Conservation (phyloP, 1,140 invertebrate genomes). For the Vanessa atalanta region DNA sequence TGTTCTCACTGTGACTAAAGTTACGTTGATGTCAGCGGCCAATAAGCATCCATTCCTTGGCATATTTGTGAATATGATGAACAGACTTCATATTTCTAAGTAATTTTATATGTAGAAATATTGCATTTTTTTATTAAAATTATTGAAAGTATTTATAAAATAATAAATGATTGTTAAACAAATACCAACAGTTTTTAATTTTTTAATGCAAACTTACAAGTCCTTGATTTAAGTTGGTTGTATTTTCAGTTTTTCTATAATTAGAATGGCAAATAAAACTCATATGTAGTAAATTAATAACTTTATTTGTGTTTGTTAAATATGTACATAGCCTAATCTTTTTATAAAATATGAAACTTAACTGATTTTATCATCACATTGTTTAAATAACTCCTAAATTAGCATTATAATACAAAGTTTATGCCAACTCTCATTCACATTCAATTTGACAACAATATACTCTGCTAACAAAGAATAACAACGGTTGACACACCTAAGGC, state of each 20-base stretch:
- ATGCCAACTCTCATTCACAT: conserved; percentile 36
- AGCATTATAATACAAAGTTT: conserved; percentile 44
- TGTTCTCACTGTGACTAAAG: conserved; percentile 79
- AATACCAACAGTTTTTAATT: neutral
- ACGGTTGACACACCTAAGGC: conserved; percentile 29
- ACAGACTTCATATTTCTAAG: conserved; percentile 58
- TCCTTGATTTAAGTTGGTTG: no score
- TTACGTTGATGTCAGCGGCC: conserved; percentile 58
- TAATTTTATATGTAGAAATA: conserved; percentile 35
- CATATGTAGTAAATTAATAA: conserved; percentile 76
- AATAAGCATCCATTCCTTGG: conserved; percentile 62
- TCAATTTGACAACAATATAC: conserved; percentile 56
- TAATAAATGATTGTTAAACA: conserved; percentile 26
- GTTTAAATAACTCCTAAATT: conserved; percentile 62
- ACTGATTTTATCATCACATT: conserved; percentile 71
- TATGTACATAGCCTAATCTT: conserved; percentile 76
- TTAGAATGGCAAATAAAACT: conserved; percentile 40
- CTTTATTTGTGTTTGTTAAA: conserved; percentile 77
- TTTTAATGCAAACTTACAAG: no score
- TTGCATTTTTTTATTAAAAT: conserved; percentile 30
- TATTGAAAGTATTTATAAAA: conserved; percentile 12
- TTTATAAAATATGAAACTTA: conserved; percentile 79
- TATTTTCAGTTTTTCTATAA: neutral
- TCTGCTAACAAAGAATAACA: conserved; percentile 43
- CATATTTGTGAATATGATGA: conserved; percentile 61